phyloP scores from a whole-genome alignment of 1,140 invertebrate species.

The Sitophilus oryzae region DNA sequence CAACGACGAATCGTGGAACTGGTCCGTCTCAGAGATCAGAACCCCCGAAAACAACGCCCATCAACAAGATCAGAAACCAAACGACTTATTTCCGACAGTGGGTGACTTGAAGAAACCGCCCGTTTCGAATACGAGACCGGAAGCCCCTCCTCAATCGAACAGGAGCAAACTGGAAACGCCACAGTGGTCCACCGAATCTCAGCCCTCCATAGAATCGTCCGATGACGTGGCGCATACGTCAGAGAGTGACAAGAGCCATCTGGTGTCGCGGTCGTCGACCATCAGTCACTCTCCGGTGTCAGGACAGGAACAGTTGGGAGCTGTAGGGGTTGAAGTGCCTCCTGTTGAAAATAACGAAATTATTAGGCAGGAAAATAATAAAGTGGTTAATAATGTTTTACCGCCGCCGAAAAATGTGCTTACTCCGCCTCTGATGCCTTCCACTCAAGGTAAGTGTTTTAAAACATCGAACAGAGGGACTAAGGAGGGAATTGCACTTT shows the following conservation, averaged over 20 bases:
- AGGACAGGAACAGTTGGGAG: conserved; percentile 15
- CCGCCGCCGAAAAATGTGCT: conserved; percentile 27
- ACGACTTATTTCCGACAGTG: conserved; percentile 20
- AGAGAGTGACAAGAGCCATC: conserved; percentile 53
- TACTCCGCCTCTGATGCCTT: conserved; percentile 25
- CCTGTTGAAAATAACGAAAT: conserved; percentile 38
- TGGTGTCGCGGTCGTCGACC: conserved; percentile 48
- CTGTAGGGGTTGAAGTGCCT: not conserved
- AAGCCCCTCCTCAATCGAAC: conserved; percentile 14
- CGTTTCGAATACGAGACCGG: not conserved
- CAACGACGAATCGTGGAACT: conserved; percentile 46
- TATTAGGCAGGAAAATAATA: conserved; percentile 23
- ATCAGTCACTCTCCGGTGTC: conserved; percentile 39
- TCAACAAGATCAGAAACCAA: conserved; percentile 8
- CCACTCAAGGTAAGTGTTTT: conserved; percentile 9
- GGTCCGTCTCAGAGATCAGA: conserved; percentile 33
- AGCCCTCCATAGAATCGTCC: conserved; percentile 55
- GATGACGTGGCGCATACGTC: conserved; percentile 50
- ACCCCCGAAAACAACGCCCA: not conserved
- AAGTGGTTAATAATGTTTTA: conserved; percentile 21
- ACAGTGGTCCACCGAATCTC: conserved; percentile 57
- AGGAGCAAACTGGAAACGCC: conserved; percentile 42
- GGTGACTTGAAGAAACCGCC: conserved; percentile 9
- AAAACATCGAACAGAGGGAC: no score
- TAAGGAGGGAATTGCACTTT: no score